Conservation (phyloP, 2,797 vertebrate genomes). For the Sparidentex hasta region DNA sequence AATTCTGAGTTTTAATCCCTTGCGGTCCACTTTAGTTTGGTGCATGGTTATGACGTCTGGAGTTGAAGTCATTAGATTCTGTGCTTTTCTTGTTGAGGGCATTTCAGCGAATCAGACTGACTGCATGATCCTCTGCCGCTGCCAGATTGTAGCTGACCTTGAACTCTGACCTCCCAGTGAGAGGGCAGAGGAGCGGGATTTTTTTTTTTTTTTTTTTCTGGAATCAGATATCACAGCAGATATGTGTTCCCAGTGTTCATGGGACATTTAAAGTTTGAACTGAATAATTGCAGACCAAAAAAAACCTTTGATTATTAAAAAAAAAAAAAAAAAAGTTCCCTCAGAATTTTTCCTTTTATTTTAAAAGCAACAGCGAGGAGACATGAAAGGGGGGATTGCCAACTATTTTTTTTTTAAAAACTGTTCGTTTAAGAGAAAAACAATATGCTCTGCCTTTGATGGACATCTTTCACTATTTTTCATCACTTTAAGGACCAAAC, state of each 20-base stretch:
- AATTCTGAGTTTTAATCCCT: background rate
- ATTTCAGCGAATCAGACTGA: background rate
- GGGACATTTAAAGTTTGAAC: background rate
- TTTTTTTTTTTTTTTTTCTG: background rate
- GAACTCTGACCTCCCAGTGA: constrained; percentile 1
- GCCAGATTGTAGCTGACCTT: background rate
- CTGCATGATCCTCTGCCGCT: background rate
- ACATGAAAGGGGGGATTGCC: too few species aligned
- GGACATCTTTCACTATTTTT: too few species aligned
- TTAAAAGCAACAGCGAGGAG: too few species aligned
- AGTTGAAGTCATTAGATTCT: background rate
- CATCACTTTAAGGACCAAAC: too few species aligned
- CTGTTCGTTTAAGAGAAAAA: too few species aligned
- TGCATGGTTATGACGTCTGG: background rate
- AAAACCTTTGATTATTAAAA: background rate
- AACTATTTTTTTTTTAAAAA: too few species aligned
- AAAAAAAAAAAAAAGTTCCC: too few species aligned
- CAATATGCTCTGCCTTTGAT: too few species aligned
- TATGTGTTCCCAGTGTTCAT: background rate
- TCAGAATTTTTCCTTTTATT: too few species aligned
- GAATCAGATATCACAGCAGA: background rate
- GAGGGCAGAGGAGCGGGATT: background rate
- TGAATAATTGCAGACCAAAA: background rate
- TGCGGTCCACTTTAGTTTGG: background rate
- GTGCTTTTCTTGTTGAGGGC: background rate